Evolutionary conservation across 2,113 vertebrate genomes (phyloP), one percentile per base, ranked within the genome.

Genomic region (Paralichthys olivaceus): DNA sequence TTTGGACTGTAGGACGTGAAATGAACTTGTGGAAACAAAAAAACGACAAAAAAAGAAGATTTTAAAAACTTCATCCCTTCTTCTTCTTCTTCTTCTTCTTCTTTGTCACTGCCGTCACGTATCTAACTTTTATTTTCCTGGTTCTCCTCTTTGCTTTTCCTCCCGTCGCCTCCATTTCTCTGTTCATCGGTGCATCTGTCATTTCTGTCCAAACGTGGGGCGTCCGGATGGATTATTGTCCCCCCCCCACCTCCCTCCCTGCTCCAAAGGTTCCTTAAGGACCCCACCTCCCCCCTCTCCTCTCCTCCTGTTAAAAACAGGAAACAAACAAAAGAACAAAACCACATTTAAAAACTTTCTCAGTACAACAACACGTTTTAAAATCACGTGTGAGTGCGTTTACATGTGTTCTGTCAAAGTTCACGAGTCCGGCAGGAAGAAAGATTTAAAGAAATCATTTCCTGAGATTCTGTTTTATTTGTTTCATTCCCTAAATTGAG

Each of bases 11-110:
- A 94, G 95, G 81, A 92, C 87, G 68, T 43, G 85, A 87, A 81
- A 94, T 90, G 92, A 94, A 96, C 95, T 95, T 94, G 93, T 96
- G 90, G 93, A 94, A 95, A 95, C 92, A 85, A 95, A 84, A 75
- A 62, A 67, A 70, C 6, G 6, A 56, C 45, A 72, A 32, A 81
- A 43, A 56, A 72, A 74, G 81, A 69, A 77, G 28, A 85, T 61
- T 37, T 22, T 20, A 34, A 95, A 93, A 94, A 92, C 77, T 81
- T 87, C 80, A 79, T 79, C 82, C 81, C 9, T 58, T 84, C 63
- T 69, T 77, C 79, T 71, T 75, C 59, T 25, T 68, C 69, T 75
- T 63, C 9, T 58, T 83, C 62, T 69, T 75, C 77, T 60, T 72
- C 59, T 45, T 65, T 62, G 64, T 84, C 82, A 63, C 60, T 75